Percentiles rank a stretch among this genome's conserved stretches.
phyloP scores from a whole-genome alignment of 2,888 invertebrate genomes.

The Caenorhabditis afra region DNA sequence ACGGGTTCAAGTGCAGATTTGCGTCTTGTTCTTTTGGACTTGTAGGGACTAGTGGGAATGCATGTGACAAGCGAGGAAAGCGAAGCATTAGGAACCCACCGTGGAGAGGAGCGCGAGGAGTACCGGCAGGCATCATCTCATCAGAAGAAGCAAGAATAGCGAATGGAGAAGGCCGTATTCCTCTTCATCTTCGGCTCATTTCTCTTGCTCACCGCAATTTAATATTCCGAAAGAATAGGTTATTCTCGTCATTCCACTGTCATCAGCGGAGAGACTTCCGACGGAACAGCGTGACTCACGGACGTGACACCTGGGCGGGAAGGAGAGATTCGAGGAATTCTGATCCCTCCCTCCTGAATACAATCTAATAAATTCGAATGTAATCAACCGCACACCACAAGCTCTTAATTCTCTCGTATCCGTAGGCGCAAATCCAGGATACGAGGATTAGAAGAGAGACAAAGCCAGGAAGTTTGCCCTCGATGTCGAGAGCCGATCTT shows the following conservation, averaged over 20 bases:
- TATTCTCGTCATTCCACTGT: constrained; percentile 19
- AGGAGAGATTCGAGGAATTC: background rate
- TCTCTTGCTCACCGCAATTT: constrained; percentile 28
- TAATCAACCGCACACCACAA: constrained; percentile 1
- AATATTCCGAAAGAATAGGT: constrained; percentile 50
- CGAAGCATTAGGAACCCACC: background rate
- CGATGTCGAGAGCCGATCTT: constrained; percentile 19
- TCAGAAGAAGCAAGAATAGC: constrained; percentile 14
- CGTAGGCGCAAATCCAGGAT: constrained; percentile 2
- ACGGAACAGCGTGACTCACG: constrained; percentile 4
- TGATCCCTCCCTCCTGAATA: background rate
- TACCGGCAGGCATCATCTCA: constrained; percentile 18
- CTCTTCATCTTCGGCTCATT: constrained; percentile 8
- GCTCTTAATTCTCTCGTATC: background rate
- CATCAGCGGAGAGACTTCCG: background rate
- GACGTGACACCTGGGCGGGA: background rate
- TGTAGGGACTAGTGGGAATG: background rate
- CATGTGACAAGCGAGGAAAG: background rate
- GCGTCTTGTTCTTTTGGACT: constrained; percentile 38
- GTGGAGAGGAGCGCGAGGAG: background rate
- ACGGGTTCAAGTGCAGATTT: constrained; percentile 47
- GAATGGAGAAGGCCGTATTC: constrained; percentile 10
- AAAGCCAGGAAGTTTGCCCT: constrained; percentile 14
- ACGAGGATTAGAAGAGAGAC: constrained; percentile 6
- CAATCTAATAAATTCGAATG: constrained; percentile 5